Conservation (phyloP, 2,888 invertebrate species). For the Eupithecia abbreviata region DNA sequence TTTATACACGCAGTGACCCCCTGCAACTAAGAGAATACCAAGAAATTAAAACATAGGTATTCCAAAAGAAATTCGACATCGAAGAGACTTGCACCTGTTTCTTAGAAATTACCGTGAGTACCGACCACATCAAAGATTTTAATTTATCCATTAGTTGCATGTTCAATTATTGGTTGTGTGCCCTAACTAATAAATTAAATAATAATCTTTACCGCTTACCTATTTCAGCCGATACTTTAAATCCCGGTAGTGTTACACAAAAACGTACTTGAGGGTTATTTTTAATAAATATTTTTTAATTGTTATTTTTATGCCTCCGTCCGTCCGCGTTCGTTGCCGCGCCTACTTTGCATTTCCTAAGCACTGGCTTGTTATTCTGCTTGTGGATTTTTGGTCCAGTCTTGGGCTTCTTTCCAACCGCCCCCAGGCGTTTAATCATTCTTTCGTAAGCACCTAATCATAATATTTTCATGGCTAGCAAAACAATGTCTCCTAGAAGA, state of each 20-base stretch:
- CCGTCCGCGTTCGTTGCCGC: constrained; percentile 5
- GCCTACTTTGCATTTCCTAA: constrained; percentile 14
- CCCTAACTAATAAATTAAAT: not conserved
- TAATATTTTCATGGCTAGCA: not conserved
- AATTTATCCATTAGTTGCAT: not conserved
- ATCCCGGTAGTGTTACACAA: not conserved
- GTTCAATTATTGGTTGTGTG: not conserved
- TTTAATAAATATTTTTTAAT: not conserved
- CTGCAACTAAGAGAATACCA: too few relatives aligned
- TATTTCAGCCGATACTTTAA: not conserved
- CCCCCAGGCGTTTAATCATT: constrained; percentile 7
- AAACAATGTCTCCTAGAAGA: not conserved
- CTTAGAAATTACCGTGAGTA: too few relatives aligned
- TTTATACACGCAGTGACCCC: too few relatives aligned
- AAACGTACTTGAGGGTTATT: not conserved
- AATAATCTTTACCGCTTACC: not conserved
- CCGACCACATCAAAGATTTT: not conserved
- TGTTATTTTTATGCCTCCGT: not conserved
- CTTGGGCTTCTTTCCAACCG: constrained; percentile 29
- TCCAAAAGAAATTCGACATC: too few relatives aligned
- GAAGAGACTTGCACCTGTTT: too few relatives aligned
- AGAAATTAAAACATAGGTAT: too few relatives aligned
- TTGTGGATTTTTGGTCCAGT: constrained; percentile 14
- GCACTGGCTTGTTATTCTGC: not conserved
- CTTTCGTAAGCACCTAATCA: not conserved